Evolutionary conservation across 1,140 invertebrate species (phyloP).

Genomic region (Megalopta genalis): DNA sequence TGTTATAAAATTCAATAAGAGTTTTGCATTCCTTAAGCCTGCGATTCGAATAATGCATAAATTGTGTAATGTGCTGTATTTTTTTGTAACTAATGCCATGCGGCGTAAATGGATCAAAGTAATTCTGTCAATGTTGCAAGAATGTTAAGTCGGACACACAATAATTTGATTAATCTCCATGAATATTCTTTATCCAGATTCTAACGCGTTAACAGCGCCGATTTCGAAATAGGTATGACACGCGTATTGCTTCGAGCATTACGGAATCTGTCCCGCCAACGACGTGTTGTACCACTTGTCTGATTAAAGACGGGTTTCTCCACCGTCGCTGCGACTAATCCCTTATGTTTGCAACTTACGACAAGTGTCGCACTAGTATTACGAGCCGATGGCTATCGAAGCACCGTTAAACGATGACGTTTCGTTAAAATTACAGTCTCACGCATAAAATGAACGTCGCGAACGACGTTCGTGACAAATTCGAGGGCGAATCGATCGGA

Average conservation of each 20-base stretch:
- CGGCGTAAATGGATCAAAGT: too few relatives aligned
- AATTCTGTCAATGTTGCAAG: too few relatives aligned
- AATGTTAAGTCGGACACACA: too few relatives aligned
- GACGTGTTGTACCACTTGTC: conserved; percentile 1
- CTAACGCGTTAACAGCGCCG: too few relatives aligned
- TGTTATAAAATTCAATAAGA: too few relatives aligned
- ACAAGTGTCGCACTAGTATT: not conserved
- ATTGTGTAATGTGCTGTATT: too few relatives aligned
- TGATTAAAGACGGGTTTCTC: conserved; percentile 18
- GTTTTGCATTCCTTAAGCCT: too few relatives aligned
- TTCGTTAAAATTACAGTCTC: not conserved
- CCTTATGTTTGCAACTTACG: not conserved
- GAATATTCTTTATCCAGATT: too few relatives aligned
- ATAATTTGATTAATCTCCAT: too few relatives aligned
- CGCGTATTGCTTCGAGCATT: not conserved
- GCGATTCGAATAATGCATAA: too few relatives aligned
- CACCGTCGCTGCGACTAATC: conserved; percentile 15
- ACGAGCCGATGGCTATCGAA: not conserved
- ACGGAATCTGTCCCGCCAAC: not conserved
- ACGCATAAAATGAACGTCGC: not conserved
- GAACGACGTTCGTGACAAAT: not conserved
- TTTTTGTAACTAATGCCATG: too few relatives aligned
- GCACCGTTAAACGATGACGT: not conserved
- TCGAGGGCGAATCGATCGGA: not conserved
- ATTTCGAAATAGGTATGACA: too few relatives aligned